Conservation (phyloP, 1,140 invertebrate species). For the Chrysoperla carnea region DNA sequence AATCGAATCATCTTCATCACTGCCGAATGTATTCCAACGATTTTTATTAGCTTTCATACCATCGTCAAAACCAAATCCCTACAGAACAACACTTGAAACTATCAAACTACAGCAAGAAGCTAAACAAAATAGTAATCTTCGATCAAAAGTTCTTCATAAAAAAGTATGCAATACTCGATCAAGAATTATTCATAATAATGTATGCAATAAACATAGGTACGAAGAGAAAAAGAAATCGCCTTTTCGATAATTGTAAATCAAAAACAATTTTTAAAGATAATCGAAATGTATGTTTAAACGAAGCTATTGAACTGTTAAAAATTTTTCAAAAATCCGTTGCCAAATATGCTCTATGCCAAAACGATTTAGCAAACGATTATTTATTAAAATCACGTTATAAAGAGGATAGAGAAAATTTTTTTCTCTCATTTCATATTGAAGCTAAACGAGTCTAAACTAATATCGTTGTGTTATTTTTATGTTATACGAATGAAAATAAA, state of each 20-base stretch:
- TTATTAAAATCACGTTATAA: constrained; percentile 28
- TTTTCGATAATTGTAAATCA: constrained; percentile 13
- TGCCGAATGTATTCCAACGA: neutral
- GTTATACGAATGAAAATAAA: no score
- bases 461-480: no score
- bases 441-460: constrained; percentile 2
- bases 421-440: constrained; percentile 24
- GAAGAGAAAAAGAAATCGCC: constrained; percentile 8
- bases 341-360: constrained; percentile 19
- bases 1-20: neutral
- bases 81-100: neutral
- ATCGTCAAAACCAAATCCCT: neutral
- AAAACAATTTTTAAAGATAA: constrained; percentile 15
- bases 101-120: constrained; percentile 4
- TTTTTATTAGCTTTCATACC: neutral
- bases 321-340: constrained; percentile 21
- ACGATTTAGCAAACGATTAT: constrained; percentile 25
- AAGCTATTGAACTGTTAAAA: constrained; percentile 17
- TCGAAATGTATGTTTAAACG: constrained; percentile 12
- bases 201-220: no score
- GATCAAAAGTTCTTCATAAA: constrained; percentile 1
- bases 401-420: constrained; percentile 29
- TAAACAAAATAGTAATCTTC: constrained; percentile 1
- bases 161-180: constrained; percentile 1
- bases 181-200: no score